Base-by-base conservation (phyloP, 2,113 vertebrate species). In the Phaethon lepturus region DNA sequence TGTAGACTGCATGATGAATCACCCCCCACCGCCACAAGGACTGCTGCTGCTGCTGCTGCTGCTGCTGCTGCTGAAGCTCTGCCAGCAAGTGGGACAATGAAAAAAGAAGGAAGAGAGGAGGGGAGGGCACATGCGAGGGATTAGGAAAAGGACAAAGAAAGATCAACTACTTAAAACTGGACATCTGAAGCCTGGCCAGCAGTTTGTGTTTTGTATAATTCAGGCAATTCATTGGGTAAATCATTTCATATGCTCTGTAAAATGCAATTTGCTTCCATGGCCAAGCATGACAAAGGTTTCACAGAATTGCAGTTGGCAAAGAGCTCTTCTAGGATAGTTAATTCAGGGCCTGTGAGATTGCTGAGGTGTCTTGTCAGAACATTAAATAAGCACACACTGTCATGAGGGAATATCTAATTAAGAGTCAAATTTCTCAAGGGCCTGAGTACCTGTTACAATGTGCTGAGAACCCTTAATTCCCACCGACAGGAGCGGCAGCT, bases 191-290 rank as follows among this genome's bases (percentile, higher is more conserved):
- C 56, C 76, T 58, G 22, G 38, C 19, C 14, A 33, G 71, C 76
- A 76, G 78, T 52, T 88, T 7, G 0, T 67, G 71, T 93, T 88
- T 44, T 77, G 74, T 86, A 67, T 88, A 83, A 87, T 79, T 93
- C 87, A 82, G 38, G 16, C 62, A 86, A 55, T 82, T 95, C 76
- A 33, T 71, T 86, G 77, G 16, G 26, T 69, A 95, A 96, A 95
- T 93, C 42, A 52, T 93, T 95, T 96, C 81, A 71, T 88, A 73
- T 89, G 80, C 74, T 97, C 71, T 81, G 86, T 90, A 63, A 96
- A 96, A 95, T 93, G 84, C 78, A 96, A 95, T 96, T 96, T 94
- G 75, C 78, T 93, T 95, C 87, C 59, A 96, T 85, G 93, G 77
- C n/a, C 81, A 79, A 93, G 94, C 93, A 95, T 90, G 91, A 95